Conservation (phyloP, 2,113 vertebrate genomes). For the Ia io region DNA sequence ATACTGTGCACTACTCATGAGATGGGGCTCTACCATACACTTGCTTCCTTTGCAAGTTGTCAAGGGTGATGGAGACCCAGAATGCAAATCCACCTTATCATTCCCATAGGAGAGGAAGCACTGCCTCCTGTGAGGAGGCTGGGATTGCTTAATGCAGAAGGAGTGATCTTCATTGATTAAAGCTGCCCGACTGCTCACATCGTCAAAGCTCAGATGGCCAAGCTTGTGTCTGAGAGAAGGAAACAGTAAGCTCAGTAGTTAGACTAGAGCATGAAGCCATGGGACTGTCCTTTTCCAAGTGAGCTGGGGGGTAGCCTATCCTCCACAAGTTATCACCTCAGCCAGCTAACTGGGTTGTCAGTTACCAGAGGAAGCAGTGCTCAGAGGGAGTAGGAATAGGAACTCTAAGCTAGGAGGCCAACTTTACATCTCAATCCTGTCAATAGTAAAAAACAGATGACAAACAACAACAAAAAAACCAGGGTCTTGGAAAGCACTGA, state of each 20-base stretch:
- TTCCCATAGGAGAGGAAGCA: background rate
- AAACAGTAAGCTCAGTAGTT: background rate
- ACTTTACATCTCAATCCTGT: background rate
- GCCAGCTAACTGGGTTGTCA: background rate
- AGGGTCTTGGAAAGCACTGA: background rate
- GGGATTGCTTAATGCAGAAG: background rate
- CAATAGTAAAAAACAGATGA: background rate
- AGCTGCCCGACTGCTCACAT: background rate
- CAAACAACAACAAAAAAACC: background rate
- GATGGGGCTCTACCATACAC: background rate
- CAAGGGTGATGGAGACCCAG: background rate
- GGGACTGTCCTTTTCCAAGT: background rate
- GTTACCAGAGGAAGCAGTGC: background rate
- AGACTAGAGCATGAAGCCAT: background rate
- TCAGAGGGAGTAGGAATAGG: background rate
- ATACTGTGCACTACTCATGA: background rate
- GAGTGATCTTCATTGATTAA: background rate
- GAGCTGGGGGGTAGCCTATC: background rate
- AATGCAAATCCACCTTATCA: background rate
- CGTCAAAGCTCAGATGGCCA: background rate
- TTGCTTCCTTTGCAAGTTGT: background rate
- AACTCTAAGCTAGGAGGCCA: background rate
- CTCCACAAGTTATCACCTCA: background rate
- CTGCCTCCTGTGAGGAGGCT: background rate
- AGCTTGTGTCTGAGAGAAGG: background rate